Percentiles rank a stretch among this genome's conserved stretches.
Conservation (phyloP, 2,797 vertebrate genomes). For the Enteromius trimaculatus region DNA sequence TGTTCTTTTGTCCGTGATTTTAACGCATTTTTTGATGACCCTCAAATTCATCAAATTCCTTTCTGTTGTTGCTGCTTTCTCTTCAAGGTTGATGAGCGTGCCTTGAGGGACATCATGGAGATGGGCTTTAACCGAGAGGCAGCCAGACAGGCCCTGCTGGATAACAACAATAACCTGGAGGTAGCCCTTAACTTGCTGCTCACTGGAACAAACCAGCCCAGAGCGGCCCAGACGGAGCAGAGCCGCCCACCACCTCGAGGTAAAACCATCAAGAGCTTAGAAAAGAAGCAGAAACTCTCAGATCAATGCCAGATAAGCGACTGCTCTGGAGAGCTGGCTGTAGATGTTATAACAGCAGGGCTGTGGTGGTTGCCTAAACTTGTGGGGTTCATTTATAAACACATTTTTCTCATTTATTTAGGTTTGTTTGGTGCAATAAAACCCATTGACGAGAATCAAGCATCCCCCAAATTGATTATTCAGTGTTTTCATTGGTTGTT, state of each 20-base stretch:
- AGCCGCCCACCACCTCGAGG: conserved; percentile 85
- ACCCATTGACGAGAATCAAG: background rate
- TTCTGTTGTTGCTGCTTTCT: background rate
- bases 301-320: background rate
- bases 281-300: background rate
- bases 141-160: conserved; percentile 93
- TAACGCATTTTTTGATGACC: background rate
- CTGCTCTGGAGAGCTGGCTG: background rate
- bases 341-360: background rate
- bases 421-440: background rate
- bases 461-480: background rate
- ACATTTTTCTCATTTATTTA: background rate
- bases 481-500: background rate
- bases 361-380: background rate
- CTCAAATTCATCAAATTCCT: background rate
- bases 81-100: conserved; percentile 92
- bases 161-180: conserved; percentile 95
- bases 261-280: conserved; percentile 61
- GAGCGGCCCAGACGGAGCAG: conserved; percentile 71
- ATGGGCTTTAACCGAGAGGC: conserved; percentile 98
- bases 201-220: conserved; percentile 81
- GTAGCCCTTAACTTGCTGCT: conserved; percentile 93
- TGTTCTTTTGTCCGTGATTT: background rate
- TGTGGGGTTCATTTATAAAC: background rate
- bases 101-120: conserved; percentile 95